Evolutionary conservation across 2,113 vertebrate genomes (phyloP), one percentile per base, ranked within the genome.

Genomic region (Pavo muticus): DNA sequence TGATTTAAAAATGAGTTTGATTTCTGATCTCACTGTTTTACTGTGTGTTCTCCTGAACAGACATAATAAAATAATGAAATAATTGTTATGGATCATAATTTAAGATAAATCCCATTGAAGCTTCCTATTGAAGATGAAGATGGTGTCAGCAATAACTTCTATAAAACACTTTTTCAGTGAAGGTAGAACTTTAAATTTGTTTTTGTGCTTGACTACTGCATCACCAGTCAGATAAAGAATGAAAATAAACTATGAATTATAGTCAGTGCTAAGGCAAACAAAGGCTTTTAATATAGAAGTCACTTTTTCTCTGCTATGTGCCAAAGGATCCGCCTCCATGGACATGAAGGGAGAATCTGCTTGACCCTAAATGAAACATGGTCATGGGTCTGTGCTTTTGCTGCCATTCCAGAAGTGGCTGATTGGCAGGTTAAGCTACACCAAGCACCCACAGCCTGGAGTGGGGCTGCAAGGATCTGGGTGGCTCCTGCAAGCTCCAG

Each of bases 371-470:
- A 11, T 5, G 0, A 57, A 61, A 65, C 39, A 4, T 0, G 65
- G 40, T 11, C n/a, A 3, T 9, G 48, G 54, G 23, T 15, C 50
- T 6, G 19, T 12, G 71, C 44, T 69, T 47, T 44, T 54, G 68
- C 30, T 35, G 4, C 2, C 24, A 0, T 25, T 40, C 5, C 5
- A 18, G 70, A 18, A 17, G 24, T 3, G 67, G 16, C 24, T 32
- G 7, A 11, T 77, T 54, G 32, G 25, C 59, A 40, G 35, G 30
- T 27, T 7, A 8, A 18, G 68, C 5, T 39, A 39, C 32, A 16
- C 6, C 35, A 30, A 29, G 5, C 2, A 1, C 75, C 15, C 4
- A 19, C 29, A 24, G 81, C 20, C 0, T 0, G 68, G 20, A 6
- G 1, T 4, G 39, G 54, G 44, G 3, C 13, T 27, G 65, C 21